Conservation (phyloP, 2,888 invertebrate species). For the Himalopsyche tibetana region DNA sequence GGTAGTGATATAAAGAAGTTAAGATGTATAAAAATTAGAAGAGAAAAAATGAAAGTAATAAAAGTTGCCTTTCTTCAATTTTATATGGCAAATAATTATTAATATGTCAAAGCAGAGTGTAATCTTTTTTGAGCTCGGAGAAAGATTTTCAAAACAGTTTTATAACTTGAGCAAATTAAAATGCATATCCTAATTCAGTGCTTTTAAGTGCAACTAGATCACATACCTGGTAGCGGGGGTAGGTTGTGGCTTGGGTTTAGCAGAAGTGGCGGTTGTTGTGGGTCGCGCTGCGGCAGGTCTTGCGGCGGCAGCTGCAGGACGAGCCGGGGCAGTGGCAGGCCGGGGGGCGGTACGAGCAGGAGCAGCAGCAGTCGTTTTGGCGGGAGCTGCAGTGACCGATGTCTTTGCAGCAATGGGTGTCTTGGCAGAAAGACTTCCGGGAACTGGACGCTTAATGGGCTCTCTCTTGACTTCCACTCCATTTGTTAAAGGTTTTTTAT, state of each 20-base stretch:
- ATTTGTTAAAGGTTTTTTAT: conserved; percentile 77
- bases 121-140: no score
- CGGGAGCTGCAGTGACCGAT: conserved; percentile 66
- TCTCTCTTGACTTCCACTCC: conserved; percentile 75
- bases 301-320: conserved; percentile 65
- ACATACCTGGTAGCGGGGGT: conserved; percentile 67
- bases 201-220: neutral
- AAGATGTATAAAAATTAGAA: no score
- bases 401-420: conserved; percentile 65
- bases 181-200: no score
- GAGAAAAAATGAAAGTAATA: no score
- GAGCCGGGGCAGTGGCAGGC: conserved; percentile 57
- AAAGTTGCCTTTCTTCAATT: no score
- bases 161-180: no score
- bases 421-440: conserved; percentile 59
- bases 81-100: no score
- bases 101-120: no score
- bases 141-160: no score
- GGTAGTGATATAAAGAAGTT: no score
- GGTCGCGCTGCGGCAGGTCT: conserved; percentile 66
- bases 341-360: conserved; percentile 66
- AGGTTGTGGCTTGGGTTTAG: conserved; percentile 67
- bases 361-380: conserved; percentile 67
- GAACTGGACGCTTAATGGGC: conserved; percentile 66
- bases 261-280: conserved; percentile 64